Evolutionary conservation across 2,888 invertebrate species (phyloP).

Genomic region (Liopterus haemorrhoidalis): DNA sequence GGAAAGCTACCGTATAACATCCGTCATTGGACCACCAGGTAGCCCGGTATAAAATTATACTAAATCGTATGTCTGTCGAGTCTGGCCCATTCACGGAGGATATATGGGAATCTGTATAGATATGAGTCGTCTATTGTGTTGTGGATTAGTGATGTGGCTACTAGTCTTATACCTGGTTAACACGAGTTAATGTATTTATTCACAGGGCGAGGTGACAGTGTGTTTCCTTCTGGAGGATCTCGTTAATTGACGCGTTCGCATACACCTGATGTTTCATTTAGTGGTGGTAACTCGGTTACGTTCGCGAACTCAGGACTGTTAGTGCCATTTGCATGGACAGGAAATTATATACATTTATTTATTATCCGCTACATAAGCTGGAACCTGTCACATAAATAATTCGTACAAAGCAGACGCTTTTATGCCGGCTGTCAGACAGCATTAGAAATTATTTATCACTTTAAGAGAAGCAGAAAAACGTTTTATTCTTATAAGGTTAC

Average conservation of each 20-base stretch:
- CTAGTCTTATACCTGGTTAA: slow-evolving; percentile 41
- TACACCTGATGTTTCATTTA: slow-evolving; percentile 41
- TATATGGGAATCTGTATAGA: slow-evolving; percentile 45
- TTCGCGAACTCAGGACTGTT: no score
- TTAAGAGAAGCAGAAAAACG: no score
- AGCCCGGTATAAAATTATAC: slow-evolving; percentile 46
- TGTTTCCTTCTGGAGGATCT: slow-evolving; percentile 41
- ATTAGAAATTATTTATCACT: no score
- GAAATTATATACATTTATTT: no score
- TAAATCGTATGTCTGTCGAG: slow-evolving; percentile 44
- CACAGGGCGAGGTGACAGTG: no score
- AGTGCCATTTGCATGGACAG: no score
- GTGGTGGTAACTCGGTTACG: no score
- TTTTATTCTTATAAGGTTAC: no score
- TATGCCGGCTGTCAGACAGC: no score
- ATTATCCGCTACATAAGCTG: no score
- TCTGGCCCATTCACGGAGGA: slow-evolving; percentile 41
- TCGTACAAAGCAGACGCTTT: no score
- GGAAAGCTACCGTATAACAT: slow-evolving; percentile 43
- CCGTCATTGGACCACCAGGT: slow-evolving; percentile 46
- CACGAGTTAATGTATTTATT: slow-evolving; percentile 28
- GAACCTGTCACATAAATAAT: no score
- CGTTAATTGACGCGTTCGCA: slow-evolving; percentile 43
- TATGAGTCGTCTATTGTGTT: slow-evolving; percentile 43
- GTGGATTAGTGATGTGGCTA: slow-evolving; percentile 43